Conservation (phyloP, 2,113 vertebrate genomes). For the Rattus rattus region DNA sequence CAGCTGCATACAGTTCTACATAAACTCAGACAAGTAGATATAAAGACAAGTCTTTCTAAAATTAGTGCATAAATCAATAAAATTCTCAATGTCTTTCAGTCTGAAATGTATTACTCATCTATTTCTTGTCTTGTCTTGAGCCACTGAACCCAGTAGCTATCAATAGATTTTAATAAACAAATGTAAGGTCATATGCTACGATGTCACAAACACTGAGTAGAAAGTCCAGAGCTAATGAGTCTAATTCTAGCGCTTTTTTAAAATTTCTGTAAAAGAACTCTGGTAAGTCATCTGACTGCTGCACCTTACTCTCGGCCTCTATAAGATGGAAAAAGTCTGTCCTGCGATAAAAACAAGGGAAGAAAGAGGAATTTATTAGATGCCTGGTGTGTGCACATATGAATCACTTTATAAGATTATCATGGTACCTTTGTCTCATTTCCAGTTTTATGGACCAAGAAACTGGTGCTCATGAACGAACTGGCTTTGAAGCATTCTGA, state of each 20-base stretch:
- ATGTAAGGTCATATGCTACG: not conserved
- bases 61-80: not conserved
- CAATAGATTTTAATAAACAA: not conserved
- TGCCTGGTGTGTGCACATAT: not conserved
- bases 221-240: not conserved
- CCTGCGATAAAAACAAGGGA: not conserved
- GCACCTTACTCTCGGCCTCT: not conserved
- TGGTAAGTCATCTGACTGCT: not conserved
- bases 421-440: not conserved
- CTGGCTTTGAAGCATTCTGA: not conserved
- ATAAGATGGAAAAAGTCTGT: not conserved
- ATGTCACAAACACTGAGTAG: not conserved
- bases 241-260: not conserved
- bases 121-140: constrained; percentile 9
- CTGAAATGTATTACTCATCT: not conserved
- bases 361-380: not conserved
- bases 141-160: not conserved
- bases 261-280: not conserved
- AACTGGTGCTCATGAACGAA: not conserved
- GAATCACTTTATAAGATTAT: not conserved
- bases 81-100: not conserved
- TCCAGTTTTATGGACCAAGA: constrained; percentile 30
- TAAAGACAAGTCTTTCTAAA: not conserved
- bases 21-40: not conserved
- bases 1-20: not conserved